Base-by-base conservation (phyloP, 2,888 invertebrate genomes). In the Sicus ferrugineus region DNA sequence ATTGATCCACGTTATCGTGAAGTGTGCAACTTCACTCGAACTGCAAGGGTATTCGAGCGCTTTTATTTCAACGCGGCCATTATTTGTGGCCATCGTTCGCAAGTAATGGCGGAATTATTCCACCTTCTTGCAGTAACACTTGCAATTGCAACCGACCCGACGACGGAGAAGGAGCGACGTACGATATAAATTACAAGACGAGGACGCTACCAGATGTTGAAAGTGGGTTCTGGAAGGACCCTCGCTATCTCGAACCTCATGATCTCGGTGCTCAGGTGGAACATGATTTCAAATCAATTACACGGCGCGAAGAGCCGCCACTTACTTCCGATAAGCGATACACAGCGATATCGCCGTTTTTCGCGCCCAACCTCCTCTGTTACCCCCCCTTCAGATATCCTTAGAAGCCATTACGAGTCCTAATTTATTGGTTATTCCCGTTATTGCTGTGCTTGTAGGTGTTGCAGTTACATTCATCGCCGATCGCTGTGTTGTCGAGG, bases 111-210 rank as follows among this genome's bases (percentile, higher is more conserved):
- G 42, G 23, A 46, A 38, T 61, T 61, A 46, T 61, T 61, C 61
- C 61, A 11, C 61, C 61, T 16, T 4, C 56, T 61, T 42, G 16
- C 38, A 21, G 38, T 42, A 61, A 61, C 61, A 61, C 46, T 61
- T 46, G 23, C 61, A 61, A 61, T 61, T 61, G 42, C 61, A 42
- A 61, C 14, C 56, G 16, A 56, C n/a, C 26, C 56, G 30, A 30
- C 28, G 30, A n/a, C 42, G 2, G n/a, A n/a, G n/a, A 42, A 1
- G 9, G 14, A 1, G 34, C 34, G 14, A 54, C 26, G 26, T 23
- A 56, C 30, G 14, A 16, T 56, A n/a, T 16, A 56, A 26, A n/a
- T 30, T 11, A 56, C 14, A 30, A 2, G 14, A 14, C 16, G 30
- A 56, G 28, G 56, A 26, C 56, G 56, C 56, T 30, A 6, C 28